These are phyloP conservation scores for Adineta ricciae DNA, from an alignment of 2,888 invertebrate genomes.

Conservation along the genomic window DNA sequence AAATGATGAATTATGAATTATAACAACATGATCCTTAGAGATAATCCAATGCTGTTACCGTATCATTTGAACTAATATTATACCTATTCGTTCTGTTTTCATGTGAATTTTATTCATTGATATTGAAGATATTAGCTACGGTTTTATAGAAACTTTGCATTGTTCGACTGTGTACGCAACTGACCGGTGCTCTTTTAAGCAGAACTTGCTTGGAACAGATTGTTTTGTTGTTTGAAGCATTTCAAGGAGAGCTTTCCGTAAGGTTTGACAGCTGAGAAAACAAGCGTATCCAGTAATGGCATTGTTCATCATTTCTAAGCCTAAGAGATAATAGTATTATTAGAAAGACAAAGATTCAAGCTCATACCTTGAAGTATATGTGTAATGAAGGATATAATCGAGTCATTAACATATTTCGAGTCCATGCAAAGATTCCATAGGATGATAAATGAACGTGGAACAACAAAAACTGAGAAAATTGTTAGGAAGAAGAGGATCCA, in stretches of 20 bases:
- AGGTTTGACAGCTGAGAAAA: neutral
- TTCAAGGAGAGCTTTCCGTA: neutral
- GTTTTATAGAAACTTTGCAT: no score
- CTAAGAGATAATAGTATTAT: neutral
- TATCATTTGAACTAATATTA: no score
- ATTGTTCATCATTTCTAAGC: neutral
- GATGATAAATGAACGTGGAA: neutral
- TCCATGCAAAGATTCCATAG: neutral
- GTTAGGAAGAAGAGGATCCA: neutral
- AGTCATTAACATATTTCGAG: neutral
- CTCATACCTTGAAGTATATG: neutral
- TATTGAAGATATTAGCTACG: no score
- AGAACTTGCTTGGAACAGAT: neutral
- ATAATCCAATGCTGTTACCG: no score
- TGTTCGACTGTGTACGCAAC: neutral
- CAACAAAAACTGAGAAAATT: neutral
- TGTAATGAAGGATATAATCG: neutral
- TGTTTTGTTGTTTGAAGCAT: neutral
- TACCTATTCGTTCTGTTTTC: no score
- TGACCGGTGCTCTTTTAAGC: neutral
- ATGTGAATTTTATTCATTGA: no score
- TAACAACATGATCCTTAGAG: no score
- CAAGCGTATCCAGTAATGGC: neutral
- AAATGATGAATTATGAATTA: no score
- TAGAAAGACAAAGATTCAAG: neutral